Conservation (phyloP, 2,888 invertebrate species). For the Thysanoteuthis rhombus region DNA sequence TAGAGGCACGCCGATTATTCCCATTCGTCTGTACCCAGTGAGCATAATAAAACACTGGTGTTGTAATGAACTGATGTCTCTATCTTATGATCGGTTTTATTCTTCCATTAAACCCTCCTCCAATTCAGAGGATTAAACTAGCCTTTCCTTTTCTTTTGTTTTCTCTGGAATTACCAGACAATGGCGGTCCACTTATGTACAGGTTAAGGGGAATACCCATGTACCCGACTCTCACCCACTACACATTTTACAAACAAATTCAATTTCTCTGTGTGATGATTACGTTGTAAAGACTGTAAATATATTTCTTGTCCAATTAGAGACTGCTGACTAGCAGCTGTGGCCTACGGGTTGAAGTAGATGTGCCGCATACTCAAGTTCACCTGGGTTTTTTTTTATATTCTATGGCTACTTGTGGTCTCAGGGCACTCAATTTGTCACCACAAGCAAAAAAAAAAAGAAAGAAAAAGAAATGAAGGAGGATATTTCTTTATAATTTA, state of each 20-base stretch:
- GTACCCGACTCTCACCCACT: background rate
- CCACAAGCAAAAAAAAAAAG: background rate
- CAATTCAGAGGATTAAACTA: background rate
- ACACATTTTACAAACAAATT: background rate
- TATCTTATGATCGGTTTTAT: background rate
- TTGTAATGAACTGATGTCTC: background rate
- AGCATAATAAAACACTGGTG: background rate
- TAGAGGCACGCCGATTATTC: background rate
- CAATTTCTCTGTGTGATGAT: background rate
- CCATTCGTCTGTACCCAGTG: background rate
- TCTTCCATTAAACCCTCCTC: background rate
- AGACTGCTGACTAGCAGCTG: background rate
- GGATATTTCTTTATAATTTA: background rate
- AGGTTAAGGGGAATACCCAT: background rate
- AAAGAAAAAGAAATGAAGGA: background rate
- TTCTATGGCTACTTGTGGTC: background rate
- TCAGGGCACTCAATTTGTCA: background rate
- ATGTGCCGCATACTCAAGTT: background rate
- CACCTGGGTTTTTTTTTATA: background rate
- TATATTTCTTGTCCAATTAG: background rate
- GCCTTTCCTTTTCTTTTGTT: background rate
- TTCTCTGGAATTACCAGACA: background rate
- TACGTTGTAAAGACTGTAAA: background rate
- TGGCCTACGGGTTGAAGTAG: conserved; percentile 12
- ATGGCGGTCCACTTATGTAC: background rate